Conservation (phyloP, 35 echinoderm and acorn worm species). For the Apostichopus californicus region DNA sequence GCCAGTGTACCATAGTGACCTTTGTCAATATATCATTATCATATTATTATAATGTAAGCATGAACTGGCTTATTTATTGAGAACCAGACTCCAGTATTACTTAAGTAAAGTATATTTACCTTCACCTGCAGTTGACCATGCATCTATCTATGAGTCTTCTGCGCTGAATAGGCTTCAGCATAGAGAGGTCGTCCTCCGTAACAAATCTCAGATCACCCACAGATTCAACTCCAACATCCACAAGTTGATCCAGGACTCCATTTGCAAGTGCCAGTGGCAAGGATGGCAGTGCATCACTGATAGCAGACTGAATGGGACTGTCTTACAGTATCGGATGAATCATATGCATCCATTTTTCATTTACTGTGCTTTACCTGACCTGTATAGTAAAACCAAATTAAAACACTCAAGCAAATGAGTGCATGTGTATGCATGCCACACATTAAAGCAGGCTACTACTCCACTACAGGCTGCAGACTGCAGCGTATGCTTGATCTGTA, state of each 20-base stretch:
- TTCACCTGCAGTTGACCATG: slow-evolving; percentile 20
- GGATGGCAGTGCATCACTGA: slow-evolving; percentile 12
- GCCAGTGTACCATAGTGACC: no score
- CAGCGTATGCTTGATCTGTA: slow-evolving; percentile 13
- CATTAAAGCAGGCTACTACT: slow-evolving; percentile 3
- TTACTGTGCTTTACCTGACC: no score
- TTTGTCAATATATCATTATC: not conserved
- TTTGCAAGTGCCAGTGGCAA: slow-evolving; percentile 12
- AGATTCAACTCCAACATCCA: not conserved
- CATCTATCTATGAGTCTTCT: slow-evolving; percentile 1
- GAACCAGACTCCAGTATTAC: not conserved
- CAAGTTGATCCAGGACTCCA: slow-evolving; percentile 11
- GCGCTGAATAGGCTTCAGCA: slow-evolving; percentile 20
- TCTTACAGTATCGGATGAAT: slow-evolving; percentile 15
- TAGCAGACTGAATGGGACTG: not conserved
- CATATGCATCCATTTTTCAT: not conserved
- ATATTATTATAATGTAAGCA: slow-evolving; percentile 20
- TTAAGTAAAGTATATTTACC: not conserved
- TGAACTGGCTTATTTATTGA: slow-evolving; percentile 18
- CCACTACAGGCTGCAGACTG: not conserved
- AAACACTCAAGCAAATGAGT: no score
- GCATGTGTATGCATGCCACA: slow-evolving; percentile 11
- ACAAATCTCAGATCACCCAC: slow-evolving; percentile 17
- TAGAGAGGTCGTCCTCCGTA: slow-evolving; percentile 3
- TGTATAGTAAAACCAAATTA: no score